These are phyloP conservation scores for Nomada fucata DNA, from an alignment of 2,888 invertebrate genomes.

Conservation along the genomic window DNA sequence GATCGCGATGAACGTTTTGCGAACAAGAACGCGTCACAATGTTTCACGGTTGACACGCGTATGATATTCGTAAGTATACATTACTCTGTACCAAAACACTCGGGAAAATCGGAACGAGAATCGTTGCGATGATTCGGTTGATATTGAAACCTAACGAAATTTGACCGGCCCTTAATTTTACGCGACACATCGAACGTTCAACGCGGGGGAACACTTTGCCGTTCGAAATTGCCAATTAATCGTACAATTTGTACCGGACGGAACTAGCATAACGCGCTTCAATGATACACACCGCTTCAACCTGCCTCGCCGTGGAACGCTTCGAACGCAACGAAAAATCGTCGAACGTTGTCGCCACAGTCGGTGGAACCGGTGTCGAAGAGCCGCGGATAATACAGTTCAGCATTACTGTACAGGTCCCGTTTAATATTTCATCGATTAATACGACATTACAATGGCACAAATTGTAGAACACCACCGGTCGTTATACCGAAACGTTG, in stretches of 20 bases:
- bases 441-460: slow-evolving; percentile 33
- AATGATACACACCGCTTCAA: slow-evolving; percentile 7
- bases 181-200: neutral
- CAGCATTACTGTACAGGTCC: slow-evolving; percentile 2
- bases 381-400: slow-evolving; percentile 20
- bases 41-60: neutral
- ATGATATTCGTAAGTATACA: too few relatives aligned
- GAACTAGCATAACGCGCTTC: slow-evolving; percentile 9
- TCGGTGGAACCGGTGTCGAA: neutral
- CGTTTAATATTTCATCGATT: slow-evolving; percentile 38
- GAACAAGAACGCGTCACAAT: neutral
- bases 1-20: too few relatives aligned
- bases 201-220: neutral
- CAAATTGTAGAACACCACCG: slow-evolving; percentile 27
- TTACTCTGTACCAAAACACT: neutral
- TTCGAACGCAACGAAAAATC: slow-evolving; percentile 3
- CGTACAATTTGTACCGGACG: neutral
- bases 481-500: slow-evolving; percentile 31
- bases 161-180: neutral
- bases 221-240: slow-evolving; percentile 13
- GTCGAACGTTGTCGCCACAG: neutral
- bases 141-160: neutral
- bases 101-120: neutral
- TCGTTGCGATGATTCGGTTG: neutral
- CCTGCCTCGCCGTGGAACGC: neutral